phyloP scores from a whole-genome alignment of 2,797 vertebrate genomes.

The Poeciliopsis paucimaculata region DNA sequence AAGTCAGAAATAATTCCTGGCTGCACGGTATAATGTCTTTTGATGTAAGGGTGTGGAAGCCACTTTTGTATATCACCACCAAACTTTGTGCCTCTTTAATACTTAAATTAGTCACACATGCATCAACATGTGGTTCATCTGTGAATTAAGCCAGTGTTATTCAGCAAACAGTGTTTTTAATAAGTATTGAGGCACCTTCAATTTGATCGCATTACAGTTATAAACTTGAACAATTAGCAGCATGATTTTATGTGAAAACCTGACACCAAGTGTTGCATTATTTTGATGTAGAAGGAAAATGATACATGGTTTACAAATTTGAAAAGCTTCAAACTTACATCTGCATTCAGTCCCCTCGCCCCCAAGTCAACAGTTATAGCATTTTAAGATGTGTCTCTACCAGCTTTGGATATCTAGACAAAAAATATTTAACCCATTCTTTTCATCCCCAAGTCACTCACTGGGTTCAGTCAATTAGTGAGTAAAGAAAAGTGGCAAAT shows the following conservation, averaged over 20 bases:
- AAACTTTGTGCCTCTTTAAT: constrained; percentile 44
- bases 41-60: constrained; percentile 60
- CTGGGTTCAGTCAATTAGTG: too few species aligned
- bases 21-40: constrained; percentile 29
- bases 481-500: too few species aligned
- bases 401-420: background rate
- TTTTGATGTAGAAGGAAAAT: background rate
- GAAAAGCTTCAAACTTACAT: background rate
- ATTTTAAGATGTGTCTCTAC: background rate
- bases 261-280: background rate
- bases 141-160: constrained; percentile 7
- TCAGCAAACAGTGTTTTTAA: background rate
- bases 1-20: constrained; percentile 39
- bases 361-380: background rate
- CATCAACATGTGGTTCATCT: constrained; percentile 42
- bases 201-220: background rate
- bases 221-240: background rate
- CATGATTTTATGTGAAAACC: background rate
- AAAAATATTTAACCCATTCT: background rate
- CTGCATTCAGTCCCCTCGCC: background rate
- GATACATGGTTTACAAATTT: background rate
- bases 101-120: constrained; percentile 46
- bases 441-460: too few species aligned
- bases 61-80: constrained; percentile 44
- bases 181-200: background rate